phyloP scores from a whole-genome alignment of 2,113 vertebrate genomes.

The Arvicanthis niloticus region DNA sequence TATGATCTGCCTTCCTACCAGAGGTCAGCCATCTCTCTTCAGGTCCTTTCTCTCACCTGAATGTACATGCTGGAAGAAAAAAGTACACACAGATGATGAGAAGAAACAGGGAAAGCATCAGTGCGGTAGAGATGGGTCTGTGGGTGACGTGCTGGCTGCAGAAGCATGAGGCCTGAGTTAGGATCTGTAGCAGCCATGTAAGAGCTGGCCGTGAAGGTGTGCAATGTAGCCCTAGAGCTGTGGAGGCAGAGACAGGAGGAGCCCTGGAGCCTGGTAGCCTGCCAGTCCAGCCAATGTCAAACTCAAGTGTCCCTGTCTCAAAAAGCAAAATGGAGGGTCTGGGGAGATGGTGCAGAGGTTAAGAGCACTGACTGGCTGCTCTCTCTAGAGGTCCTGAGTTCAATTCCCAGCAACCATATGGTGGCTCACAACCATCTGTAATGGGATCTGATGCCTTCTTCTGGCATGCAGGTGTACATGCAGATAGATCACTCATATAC shows the following conservation, averaged over 20 bases:
- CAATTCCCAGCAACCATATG: no score
- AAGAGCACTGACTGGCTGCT: no score
- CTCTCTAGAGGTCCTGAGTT: no score
- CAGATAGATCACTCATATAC: no score
- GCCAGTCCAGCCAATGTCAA: neutral
- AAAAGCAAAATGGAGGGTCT: neutral
- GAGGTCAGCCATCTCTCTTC: accelerated
- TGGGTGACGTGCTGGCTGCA: neutral
- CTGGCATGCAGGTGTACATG: no score
- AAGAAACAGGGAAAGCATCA: no score
- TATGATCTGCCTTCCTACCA: accelerated
- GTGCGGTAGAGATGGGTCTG: neutral
- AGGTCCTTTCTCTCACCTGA: accelerated
- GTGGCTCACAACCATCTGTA: no score
- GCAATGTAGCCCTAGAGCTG: neutral
- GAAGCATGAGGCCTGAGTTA: neutral
- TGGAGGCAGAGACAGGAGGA: neutral
- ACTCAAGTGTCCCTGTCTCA: neutral
- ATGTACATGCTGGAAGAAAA: neutral
- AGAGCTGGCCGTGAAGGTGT: neutral
- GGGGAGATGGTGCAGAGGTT: no score
- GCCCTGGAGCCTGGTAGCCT: neutral
- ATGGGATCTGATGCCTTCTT: no score
- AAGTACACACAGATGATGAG: neutral
- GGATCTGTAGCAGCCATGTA: neutral